Percentiles rank a stretch among this genome's conserved stretches.
phyloP scores from a whole-genome alignment of 2,113 vertebrate species.

The Hemiprocne comata region DNA sequence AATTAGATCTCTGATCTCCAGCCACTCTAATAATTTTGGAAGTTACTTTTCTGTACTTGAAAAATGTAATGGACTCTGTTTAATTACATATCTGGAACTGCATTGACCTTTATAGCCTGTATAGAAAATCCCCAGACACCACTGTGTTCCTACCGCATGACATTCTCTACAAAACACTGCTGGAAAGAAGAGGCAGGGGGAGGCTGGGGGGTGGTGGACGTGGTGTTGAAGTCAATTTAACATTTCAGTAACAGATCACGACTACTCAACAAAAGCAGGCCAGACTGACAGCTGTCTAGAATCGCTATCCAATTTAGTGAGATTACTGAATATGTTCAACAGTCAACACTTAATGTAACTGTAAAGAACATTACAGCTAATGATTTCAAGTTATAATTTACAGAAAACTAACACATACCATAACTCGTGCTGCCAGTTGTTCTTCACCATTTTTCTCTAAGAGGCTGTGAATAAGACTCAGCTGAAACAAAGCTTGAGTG shows the following conservation, averaged over 20 bases:
- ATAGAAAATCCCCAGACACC: neutral
- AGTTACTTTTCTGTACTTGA: neutral
- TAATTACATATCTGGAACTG: neutral
- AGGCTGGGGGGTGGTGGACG: too few relatives aligned
- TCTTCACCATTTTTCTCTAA: slow-evolving; percentile 84
- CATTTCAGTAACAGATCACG: neutral
- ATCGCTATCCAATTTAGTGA: neutral
- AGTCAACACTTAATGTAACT: neutral
- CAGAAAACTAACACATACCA: slow-evolving; percentile 74
- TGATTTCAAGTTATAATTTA: neutral
- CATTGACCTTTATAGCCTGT: neutral
- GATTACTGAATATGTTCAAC: neutral
- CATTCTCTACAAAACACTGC: neutral
- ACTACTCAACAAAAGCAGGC: neutral
- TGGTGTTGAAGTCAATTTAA: accelerated
- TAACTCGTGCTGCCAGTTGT: slow-evolving; percentile 73
- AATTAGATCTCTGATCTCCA: neutral
- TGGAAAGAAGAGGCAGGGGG: too few relatives aligned
- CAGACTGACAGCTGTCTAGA: neutral
- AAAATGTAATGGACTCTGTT: neutral
- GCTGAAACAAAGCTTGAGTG: slow-evolving; percentile 85
- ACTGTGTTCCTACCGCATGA: neutral
- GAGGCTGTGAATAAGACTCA: slow-evolving; percentile 80
- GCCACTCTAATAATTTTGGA: neutral
- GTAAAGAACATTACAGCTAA: neutral